A percentile compares a stretch with the other conserved stretches of the same genome.
phyloP scores from a whole-genome alignment of 2,113 vertebrate genomes.

The Sapajus apella region DNA sequence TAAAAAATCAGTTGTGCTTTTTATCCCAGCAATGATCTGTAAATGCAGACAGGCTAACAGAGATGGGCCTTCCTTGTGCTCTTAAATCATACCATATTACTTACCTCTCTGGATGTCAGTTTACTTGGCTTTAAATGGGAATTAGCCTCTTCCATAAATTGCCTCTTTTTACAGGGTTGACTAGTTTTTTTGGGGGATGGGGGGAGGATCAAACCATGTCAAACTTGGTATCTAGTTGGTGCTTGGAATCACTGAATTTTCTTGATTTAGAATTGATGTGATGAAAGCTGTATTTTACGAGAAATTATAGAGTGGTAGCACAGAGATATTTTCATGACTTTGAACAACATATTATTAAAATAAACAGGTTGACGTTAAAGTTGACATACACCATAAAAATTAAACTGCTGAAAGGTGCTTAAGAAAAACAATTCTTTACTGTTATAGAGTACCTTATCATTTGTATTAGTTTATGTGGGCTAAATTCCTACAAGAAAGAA shows the following conservation, averaged over 20 bases:
- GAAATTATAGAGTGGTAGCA: neutral
- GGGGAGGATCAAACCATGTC: neutral
- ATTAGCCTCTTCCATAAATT: neutral
- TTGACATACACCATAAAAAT: slow-evolving; percentile 48
- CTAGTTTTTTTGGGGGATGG: neutral
- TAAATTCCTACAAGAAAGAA: neutral
- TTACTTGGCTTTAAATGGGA: neutral
- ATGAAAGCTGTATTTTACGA: slow-evolving; percentile 45
- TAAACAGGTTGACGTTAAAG: slow-evolving; percentile 41
- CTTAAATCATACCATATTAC: neutral
- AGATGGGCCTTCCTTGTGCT: neutral
- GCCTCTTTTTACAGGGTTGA: neutral
- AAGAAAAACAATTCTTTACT: neutral
- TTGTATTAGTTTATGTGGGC: slow-evolving; percentile 7
- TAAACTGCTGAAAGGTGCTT: neutral
- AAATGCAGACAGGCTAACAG: neutral
- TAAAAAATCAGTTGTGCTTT: neutral
- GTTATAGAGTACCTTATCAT: neutral
- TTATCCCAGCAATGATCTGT: neutral
- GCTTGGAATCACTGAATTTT: neutral
- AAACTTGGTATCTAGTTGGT: neutral
- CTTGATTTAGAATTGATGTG: neutral
- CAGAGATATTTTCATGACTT: neutral
- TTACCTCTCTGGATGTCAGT: neutral
- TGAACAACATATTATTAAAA: slow-evolving; percentile 53